phyloP scores from a whole-genome alignment of 2,888 invertebrate genomes.

The Timema cristinae region DNA sequence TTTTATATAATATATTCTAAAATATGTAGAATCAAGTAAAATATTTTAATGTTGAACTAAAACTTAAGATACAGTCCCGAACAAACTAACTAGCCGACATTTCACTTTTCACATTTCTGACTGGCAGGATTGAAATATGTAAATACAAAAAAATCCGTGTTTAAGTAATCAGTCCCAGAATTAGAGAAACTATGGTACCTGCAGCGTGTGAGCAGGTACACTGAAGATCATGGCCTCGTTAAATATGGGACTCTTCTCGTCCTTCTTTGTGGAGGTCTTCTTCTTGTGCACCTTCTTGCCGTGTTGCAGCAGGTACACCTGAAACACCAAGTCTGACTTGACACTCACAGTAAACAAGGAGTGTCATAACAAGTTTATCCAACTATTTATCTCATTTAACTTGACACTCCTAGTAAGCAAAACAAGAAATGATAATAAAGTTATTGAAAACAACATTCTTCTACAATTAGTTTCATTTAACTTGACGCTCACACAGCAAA shows the following conservation, averaged over 20 bases:
- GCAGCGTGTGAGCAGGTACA: conserved; percentile 66
- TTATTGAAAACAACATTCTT: not conserved
- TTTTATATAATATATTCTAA: too few species aligned
- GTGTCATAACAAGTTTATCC: not conserved
- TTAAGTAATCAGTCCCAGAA: too few species aligned
- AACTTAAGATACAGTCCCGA: too few species aligned
- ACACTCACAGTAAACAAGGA: not conserved
- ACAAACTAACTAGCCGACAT: too few species aligned
- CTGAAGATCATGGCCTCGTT: conserved; percentile 84
- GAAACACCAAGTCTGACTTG: conserved; percentile 27
- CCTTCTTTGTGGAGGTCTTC: conserved; percentile 70
- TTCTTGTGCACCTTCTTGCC: conserved; percentile 79
- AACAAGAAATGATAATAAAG: conserved; percentile 8
- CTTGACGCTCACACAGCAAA: too few species aligned
- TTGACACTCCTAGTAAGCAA: not conserved
- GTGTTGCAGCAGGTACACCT: conserved; percentile 75
- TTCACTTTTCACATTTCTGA: too few species aligned
- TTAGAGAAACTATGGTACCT: conserved; percentile 45
- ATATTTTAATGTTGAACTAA: too few species aligned
- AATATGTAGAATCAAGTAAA: too few species aligned
- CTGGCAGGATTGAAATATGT: too few species aligned
- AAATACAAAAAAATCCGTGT: too few species aligned
- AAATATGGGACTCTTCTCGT: conserved; percentile 72
- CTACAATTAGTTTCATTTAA: too few species aligned
- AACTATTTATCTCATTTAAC: not conserved